Evolutionary conservation across 2,113 vertebrate genomes (phyloP), one percentile per base, ranked within the genome.

Genomic region (Meriones unguiculatus): DNA sequence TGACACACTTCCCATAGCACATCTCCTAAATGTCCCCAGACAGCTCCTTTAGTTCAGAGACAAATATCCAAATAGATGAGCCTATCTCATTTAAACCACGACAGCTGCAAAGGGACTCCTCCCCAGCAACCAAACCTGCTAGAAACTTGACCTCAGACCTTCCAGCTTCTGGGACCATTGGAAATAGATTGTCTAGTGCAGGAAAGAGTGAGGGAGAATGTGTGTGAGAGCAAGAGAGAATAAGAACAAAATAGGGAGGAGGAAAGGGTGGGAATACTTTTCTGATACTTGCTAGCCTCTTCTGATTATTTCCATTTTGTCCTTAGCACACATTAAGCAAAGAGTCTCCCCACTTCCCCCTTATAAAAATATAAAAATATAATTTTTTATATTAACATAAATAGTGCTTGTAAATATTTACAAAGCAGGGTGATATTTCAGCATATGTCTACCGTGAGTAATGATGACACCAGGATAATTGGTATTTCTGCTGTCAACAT

Each of bases 251-350:
- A 4, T 3, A 7, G 11, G 12, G 38, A 41, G 54, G 22, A 46
- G 24, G 9, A 22, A 18, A 3, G 28, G 1, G 15, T 5, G 59
- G 3, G 32, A 50, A 5, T 50, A 0, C 11, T 69, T 32, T 32
- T 50, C 38, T 67, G 7, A 4, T 89, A 65, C 57, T 77, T 28
- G 78, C 8, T 89, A 57, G 64, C 86, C 32, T 41, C 41, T 7
- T 67, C 32, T 30, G 35, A 13, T 62, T 92, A 7, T 92, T 94
- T 90, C 70, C 35, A 94, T 41, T 81, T 50, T 90, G 59, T 69
- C 54, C 38, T 11, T n/a, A 93, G 25, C 50, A 75, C 3, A 75
- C 12, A 89, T 75, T 75, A 65, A 89, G 24, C 50, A 86, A 59
- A 7, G 3, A 3, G 2, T 80, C 18, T 25, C 73, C 80, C 57